Evolutionary conservation across 2,113 vertebrate genomes (phyloP).

Genomic region (Peromyscus maniculatus): DNA sequence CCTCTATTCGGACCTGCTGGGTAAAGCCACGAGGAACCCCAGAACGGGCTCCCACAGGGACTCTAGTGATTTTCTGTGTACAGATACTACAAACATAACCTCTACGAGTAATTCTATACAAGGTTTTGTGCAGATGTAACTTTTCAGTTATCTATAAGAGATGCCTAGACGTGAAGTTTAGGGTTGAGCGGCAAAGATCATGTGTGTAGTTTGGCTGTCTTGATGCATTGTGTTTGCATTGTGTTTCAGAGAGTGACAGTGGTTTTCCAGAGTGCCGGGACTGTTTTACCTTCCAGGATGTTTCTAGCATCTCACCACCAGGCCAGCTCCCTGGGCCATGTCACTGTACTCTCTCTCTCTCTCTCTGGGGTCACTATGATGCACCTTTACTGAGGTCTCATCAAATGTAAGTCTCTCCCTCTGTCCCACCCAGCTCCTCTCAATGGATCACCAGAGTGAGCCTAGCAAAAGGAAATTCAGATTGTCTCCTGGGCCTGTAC

Average conservation of each 20-base stretch:
- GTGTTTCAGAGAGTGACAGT: background rate
- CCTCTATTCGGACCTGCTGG: too few relatives aligned
- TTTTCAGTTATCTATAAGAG: background rate
- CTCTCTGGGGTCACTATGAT: background rate
- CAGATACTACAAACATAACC: background rate
- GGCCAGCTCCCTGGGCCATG: background rate
- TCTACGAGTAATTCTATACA: background rate
- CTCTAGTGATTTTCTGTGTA: background rate
- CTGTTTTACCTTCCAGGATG: background rate
- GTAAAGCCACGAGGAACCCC: too few relatives aligned
- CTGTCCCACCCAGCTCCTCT: background rate
- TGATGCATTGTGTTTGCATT: background rate
- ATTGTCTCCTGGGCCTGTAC: rapidly evolving
- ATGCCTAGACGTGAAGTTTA: background rate
- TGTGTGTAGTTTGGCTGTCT: background rate
- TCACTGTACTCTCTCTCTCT: background rate
- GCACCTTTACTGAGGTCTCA: background rate
- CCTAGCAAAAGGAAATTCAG: background rate
- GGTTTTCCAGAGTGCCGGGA: background rate
- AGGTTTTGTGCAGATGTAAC: background rate
- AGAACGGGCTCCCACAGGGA: too few relatives aligned
- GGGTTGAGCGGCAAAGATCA: background rate
- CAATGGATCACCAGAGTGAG: background rate
- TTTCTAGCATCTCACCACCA: background rate
- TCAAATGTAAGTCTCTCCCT: background rate